Evolutionary conservation across 1,140 invertebrate species (phyloP), one percentile per base, ranked within the genome.

Genomic region (Drusus annulatus): DNA sequence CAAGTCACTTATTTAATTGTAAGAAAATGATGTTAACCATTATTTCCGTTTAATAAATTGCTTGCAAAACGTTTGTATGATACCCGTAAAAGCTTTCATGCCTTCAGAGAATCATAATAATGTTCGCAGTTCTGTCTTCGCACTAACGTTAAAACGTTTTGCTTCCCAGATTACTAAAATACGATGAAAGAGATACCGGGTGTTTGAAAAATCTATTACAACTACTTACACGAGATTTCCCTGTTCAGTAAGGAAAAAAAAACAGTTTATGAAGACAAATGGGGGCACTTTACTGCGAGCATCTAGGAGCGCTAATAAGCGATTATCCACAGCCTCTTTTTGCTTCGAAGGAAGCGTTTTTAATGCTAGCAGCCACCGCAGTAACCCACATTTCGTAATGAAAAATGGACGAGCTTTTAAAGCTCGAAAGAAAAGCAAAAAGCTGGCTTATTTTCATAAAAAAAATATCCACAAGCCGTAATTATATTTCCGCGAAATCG

Each of bases 231-330:
- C 36, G 36, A 50, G 65, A 69, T 69, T 69, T 50, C 36, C 36
- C 36, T 69, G 65, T 45, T 69, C 36, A 17, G 65, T n/a, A 50
- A 69, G 23, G 65, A 50, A 69, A 69, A 50, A 69, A 69, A 69
- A 69, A 65, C 62, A 65, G 31, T 69, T 69, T 69, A 69, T 74
- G 69, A 74, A 74, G 69, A 74, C 51, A 56, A 74, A 74, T 74
- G 52, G 19, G 17, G 50, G 19, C 69, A 74, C 69, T 74, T 69
- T 54, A 56, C 21, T 54, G 69, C n/a, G 23, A 74, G 16, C 69
- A 25, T 23, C 69, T 25, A 56, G 50, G 25, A 74, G 51, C 51
- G 69, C 52, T 74, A 74, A 74, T 74, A 74, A 74, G 69, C 69
- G 69, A 74, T 74, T 74, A 74, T 74, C 69, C 69, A 15, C 54